phyloP scores from a whole-genome alignment of 2,113 vertebrate genomes.

The Ammodramus savannarum region DNA sequence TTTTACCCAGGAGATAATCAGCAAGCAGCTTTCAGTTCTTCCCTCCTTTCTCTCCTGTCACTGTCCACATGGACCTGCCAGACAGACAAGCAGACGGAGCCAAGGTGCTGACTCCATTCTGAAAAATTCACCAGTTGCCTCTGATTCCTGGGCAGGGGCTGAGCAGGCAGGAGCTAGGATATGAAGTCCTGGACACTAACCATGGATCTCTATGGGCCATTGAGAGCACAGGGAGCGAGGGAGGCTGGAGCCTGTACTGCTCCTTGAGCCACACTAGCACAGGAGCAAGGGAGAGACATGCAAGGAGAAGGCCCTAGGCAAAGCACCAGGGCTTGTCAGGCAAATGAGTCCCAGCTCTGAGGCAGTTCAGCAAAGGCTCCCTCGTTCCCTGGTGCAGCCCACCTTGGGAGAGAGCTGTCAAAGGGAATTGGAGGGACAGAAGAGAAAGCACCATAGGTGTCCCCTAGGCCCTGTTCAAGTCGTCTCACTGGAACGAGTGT shows the following conservation, averaged over 20 bases:
- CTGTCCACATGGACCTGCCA: not conserved
- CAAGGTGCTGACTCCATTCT: not conserved
- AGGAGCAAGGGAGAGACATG: not conserved
- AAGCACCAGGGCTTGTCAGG: slow-evolving; percentile 15
- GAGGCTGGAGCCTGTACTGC: not conserved
- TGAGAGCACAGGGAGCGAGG: not conserved
- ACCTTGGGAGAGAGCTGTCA: not conserved
- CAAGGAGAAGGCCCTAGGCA: slow-evolving; percentile 6
- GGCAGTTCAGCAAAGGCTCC: not conserved
- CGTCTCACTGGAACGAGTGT: not conserved
- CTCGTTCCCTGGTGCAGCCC: not conserved
- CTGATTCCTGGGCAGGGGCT: not conserved
- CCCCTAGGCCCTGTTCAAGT: slow-evolving; percentile 45
- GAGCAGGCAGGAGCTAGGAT: not conserved
- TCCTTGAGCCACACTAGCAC: not conserved
- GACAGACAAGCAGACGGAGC: not conserved
- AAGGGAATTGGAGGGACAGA: not conserved
- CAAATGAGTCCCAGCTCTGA: not conserved
- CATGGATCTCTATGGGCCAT: not conserved
- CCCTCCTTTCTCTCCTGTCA: not conserved
- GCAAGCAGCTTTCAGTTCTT: not conserved
- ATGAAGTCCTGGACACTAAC: not conserved
- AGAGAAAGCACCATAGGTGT: not conserved
- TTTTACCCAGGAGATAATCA: not conserved
- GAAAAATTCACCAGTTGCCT: not conserved